Evolutionary conservation across 2,113 vertebrate species (phyloP).

Genomic region (Cebidichthys violaceus): DNA sequence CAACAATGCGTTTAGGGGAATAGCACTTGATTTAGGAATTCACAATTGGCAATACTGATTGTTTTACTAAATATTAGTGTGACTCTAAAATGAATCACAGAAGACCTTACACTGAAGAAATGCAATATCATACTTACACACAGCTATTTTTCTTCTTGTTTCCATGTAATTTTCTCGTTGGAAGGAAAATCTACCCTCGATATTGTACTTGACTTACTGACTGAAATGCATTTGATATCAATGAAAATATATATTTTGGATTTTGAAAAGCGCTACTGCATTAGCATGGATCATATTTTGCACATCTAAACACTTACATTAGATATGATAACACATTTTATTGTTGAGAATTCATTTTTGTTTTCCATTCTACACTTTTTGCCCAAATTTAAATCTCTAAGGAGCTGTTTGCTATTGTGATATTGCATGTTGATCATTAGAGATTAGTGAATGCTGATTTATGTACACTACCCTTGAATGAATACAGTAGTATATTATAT

Average conservation of each 20-base stretch:
- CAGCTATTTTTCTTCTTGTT: not conserved
- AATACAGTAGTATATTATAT: not conserved
- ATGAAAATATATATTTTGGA: not conserved
- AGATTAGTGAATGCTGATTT: not conserved
- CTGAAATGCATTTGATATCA: not conserved
- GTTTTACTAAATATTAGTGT: not conserved
- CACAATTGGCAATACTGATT: conserved; percentile 11
- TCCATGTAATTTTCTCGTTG: not conserved
- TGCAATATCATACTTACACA: conserved; percentile 41
- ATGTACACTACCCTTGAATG: not conserved
- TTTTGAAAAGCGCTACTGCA: not conserved
- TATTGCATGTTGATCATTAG: conserved; percentile 12
- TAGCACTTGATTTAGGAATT: conserved; percentile 67
- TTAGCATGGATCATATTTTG: not conserved
- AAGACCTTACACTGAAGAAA: conserved; percentile 25
- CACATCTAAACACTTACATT: not conserved
- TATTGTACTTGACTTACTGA: not conserved
- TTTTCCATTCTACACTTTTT: not conserved
- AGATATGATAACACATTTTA: not conserved
- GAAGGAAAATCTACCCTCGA: not conserved
- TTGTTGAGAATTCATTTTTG: not conserved
- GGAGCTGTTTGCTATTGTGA: conserved; percentile 43
- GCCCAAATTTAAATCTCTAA: not conserved
- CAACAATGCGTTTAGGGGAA: conserved; percentile 55
- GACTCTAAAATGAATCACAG: conserved; percentile 10